These are phyloP conservation scores for Drosophila borealis DNA, from an alignment of 2,888 invertebrate genomes.

Conservation along the genomic window DNA sequence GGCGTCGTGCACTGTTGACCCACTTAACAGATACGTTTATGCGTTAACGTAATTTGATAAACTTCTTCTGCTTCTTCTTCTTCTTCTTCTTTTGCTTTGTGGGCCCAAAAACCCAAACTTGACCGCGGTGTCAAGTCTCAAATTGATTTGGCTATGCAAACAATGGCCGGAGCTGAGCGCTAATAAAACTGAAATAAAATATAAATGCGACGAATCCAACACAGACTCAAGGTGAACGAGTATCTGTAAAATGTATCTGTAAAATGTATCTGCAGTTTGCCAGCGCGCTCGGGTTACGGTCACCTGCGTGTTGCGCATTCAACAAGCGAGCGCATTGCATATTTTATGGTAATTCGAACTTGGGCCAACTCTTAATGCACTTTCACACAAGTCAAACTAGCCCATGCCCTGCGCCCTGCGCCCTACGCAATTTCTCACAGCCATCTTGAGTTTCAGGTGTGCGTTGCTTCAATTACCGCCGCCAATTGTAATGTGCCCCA, in stretches of 20 bases:
- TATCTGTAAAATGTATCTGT: slow-evolving; percentile 43
- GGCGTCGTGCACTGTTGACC: slow-evolving; percentile 42
- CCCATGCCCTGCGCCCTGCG: slow-evolving; percentile 1
- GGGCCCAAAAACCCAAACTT: slow-evolving; percentile 54
- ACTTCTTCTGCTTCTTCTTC: slow-evolving; percentile 30
- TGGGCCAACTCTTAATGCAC: slow-evolving; percentile 50
- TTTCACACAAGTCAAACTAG: slow-evolving; percentile 44
- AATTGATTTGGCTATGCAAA: slow-evolving; percentile 48
- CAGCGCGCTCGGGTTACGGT: slow-evolving; percentile 53
- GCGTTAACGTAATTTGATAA: slow-evolving; percentile 53
- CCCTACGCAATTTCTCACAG: slow-evolving; percentile 64
- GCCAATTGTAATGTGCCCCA: slow-evolving; percentile 40
- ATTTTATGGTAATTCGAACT: slow-evolving; percentile 76
- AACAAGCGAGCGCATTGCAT: slow-evolving; percentile 44
- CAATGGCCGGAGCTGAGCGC: slow-evolving; percentile 33
- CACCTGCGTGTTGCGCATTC: slow-evolving; percentile 56
- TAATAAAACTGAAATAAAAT: slow-evolving; percentile 52
- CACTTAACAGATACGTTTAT: slow-evolving; percentile 42
- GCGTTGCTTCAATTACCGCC: slow-evolving; percentile 59
- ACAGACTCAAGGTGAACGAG: slow-evolving; percentile 64
- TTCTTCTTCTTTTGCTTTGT: slow-evolving; percentile 14
- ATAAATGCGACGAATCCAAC: slow-evolving; percentile 17
- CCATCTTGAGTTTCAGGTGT: slow-evolving; percentile 58
- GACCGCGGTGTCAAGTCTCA: slow-evolving; percentile 29
- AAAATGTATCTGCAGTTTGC: slow-evolving; percentile 51